A percentile compares a stretch with the other conserved stretches of the same genome.
Conservation (phyloP, 2,113 vertebrate species). For the Macroglossus sobrinus region DNA sequence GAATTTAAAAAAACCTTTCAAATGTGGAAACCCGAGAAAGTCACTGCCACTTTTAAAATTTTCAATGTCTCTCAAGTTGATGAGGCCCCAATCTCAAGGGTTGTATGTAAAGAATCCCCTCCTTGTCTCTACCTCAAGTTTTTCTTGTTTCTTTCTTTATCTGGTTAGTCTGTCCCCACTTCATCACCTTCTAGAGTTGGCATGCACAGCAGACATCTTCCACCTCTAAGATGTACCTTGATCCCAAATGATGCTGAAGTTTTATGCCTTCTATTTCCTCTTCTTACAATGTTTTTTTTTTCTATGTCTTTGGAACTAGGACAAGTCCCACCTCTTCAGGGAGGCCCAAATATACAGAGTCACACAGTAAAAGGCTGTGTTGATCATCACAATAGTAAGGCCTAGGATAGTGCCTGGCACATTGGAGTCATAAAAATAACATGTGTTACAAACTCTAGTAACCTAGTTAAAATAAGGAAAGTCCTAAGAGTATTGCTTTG, state of each 20-base stretch:
- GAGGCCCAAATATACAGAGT: neutral
- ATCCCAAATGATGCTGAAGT: neutral
- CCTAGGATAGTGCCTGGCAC: neutral
- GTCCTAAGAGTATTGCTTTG: neutral
- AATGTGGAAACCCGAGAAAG: neutral
- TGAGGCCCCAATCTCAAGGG: neutral
- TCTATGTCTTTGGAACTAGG: neutral
- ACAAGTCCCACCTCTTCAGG: neutral
- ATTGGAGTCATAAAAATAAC: neutral
- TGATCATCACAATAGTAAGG: neutral
- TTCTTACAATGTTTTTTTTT: neutral
- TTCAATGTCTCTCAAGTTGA: neutral
- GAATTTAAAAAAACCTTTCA: neutral
- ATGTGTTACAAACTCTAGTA: neutral
- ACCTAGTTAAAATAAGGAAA: neutral
- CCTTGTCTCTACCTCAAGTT: neutral
- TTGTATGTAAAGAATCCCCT: neutral
- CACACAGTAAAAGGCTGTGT: neutral
- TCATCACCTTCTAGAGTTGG: neutral
- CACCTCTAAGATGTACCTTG: neutral
- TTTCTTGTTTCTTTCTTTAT: neutral
- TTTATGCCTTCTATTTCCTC: neutral
- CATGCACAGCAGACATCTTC: neutral
- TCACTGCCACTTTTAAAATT: neutral
- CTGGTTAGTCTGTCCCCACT: neutral